A percentile compares a stretch with the other conserved stretches of the same genome.
These are phyloP conservation scores for Branchellion lobata DNA, from an alignment of 2,888 invertebrate genomes.

Conservation along the genomic window DNA sequence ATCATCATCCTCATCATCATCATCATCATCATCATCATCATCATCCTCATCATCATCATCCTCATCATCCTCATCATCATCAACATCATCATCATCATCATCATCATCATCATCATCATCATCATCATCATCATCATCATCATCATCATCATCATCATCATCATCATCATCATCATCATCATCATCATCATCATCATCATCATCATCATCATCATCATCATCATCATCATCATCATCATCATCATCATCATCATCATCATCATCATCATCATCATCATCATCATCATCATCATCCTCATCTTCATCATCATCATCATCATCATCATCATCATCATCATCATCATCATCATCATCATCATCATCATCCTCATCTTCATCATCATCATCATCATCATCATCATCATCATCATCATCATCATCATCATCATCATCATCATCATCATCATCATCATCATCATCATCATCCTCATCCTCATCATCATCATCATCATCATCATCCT, in stretches of 20 bases:
- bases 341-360: constrained; percentile 24
- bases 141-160: constrained; percentile 48
- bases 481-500: constrained; percentile 18
- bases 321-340: constrained; percentile 38
- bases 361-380: no score
- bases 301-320: constrained; percentile 31
- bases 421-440: constrained; percentile 31
- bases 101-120: constrained; percentile 36
- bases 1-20: constrained; percentile 22
- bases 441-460: constrained; percentile 11
- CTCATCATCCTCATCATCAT: not conserved
- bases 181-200: constrained; percentile 31
- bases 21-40: no score
- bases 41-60: no score
- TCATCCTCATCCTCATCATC: constrained; percentile 41
- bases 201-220: constrained; percentile 36
- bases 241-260: constrained; percentile 42
- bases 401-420: constrained; percentile 36
- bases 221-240: constrained; percentile 39
- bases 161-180: constrained; percentile 36
- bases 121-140: constrained; percentile 46
- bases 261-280: constrained; percentile 32
- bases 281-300: constrained; percentile 25
- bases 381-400: constrained; percentile 1
- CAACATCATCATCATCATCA: constrained; percentile 26